A percentile compares a stretch with the other conserved stretches of the same genome.
These are phyloP conservation scores for Drosophila pseudotalamancana DNA, from an alignment of 2,888 invertebrate species.

Conservation along the genomic window DNA sequence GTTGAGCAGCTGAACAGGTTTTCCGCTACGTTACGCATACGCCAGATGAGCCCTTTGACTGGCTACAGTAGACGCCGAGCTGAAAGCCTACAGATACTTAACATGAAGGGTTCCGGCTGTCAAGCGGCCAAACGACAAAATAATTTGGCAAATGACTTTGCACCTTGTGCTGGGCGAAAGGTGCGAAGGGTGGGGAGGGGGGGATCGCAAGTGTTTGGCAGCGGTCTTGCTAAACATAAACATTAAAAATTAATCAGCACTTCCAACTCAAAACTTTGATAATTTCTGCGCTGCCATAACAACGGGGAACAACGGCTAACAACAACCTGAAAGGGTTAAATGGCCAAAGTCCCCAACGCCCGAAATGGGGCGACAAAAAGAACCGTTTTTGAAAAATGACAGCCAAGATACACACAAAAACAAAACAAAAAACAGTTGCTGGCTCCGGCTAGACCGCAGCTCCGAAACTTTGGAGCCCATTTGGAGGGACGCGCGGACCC, in stretches of 20 bases:
- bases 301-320: constrained; percentile 31
- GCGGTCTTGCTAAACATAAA: constrained; percentile 60
- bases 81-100: no score
- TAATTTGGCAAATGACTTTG: constrained; percentile 69
- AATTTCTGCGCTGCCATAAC: constrained; percentile 55
- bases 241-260: constrained; percentile 82
- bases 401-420: constrained; percentile 3
- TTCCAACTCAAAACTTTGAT: constrained; percentile 72
- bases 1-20: no score
- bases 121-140: constrained; percentile 75
- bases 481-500: constrained; percentile 35
- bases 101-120: no score
- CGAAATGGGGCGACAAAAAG: constrained; percentile 30
- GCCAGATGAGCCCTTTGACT: no score
- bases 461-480: constrained; percentile 62
- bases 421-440: constrained; percentile 5
- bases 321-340: constrained; percentile 50
- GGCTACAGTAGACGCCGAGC: no score
- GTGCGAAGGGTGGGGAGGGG: no score
- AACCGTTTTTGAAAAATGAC: constrained; percentile 62
- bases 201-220: not conserved
- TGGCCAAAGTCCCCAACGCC: constrained; percentile 17
- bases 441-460: constrained; percentile 27
- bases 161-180: constrained; percentile 44
- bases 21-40: no score